Conservation (phyloP, 2,888 invertebrate species). For the Lamproptera curius region DNA sequence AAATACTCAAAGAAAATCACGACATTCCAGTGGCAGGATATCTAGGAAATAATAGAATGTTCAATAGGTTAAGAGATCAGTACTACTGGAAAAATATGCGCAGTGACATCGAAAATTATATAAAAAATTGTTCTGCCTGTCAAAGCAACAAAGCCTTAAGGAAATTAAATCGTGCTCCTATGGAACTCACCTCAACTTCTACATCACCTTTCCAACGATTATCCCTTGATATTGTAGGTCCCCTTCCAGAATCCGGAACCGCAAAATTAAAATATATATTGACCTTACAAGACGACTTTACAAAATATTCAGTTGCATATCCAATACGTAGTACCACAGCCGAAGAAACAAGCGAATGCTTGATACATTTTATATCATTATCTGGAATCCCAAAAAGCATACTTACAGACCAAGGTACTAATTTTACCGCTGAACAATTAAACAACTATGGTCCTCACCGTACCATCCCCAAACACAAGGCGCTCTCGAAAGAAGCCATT, state of each 20-base stretch:
- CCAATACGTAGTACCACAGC: background rate
- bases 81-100: too few species aligned
- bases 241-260: conserved; percentile 1
- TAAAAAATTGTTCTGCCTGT: background rate
- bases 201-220: background rate
- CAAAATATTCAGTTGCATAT: background rate
- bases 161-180: background rate
- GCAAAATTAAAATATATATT: conserved; percentile 2
- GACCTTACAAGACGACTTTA: background rate
- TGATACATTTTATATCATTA: background rate
- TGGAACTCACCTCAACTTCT: background rate
- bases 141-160: background rate
- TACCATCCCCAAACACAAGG: too few species aligned
- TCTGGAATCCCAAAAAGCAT: background rate
- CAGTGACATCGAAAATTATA: background rate
- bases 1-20: too few species aligned
- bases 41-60: background rate
- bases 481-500: too few species aligned
- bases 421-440: too few species aligned
- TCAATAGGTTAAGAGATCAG: background rate
- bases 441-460: conserved; percentile 1
- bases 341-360: background rate
- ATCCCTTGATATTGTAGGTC: conserved; percentile 8
- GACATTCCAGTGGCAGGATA: background rate
- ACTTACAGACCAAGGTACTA: background rate